A percentile compares a stretch with the other conserved stretches of the same genome.
phyloP scores from a whole-genome alignment of 2,797 vertebrate genomes.

The Mormyrops boulengeri region DNA sequence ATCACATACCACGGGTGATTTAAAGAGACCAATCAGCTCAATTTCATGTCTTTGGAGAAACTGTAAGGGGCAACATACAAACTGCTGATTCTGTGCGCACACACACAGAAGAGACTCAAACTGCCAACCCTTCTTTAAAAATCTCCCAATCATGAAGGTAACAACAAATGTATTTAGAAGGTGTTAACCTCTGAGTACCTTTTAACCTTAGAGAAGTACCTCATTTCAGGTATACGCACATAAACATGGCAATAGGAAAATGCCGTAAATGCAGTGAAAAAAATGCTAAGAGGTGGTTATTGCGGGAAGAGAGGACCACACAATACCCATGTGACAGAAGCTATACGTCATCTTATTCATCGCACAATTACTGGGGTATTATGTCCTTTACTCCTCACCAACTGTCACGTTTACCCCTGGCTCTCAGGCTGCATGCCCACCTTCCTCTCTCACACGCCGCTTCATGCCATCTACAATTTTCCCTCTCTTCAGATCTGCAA shows the following conservation, averaged over 20 bases:
- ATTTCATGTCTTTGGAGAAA: neutral
- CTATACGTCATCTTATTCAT: constrained; percentile 53
- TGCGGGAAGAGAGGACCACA: constrained; percentile 35
- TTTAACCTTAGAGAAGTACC: neutral
- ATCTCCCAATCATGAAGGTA: neutral
- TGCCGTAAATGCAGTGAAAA: neutral
- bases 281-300: neutral
- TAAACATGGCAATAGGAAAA: neutral
- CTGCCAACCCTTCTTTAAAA: neutral
- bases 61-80: neutral
- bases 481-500: constrained; percentile 40
- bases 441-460: constrained; percentile 30
- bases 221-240: neutral
- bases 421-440: constrained; percentile 32
- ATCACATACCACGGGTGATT: neutral
- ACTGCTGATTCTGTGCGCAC: neutral
- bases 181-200: neutral
- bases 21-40: neutral
- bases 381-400: constrained; percentile 52
- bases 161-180: neutral
- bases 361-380: constrained; percentile 50
- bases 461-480: constrained; percentile 35
- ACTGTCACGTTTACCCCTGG: constrained; percentile 47
- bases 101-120: neutral
- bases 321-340: constrained; percentile 45